Percentiles rank a stretch among this genome's conserved stretches.
Evolutionary conservation across 2,113 vertebrate species (phyloP).

Genomic region (Solea solea): DNA sequence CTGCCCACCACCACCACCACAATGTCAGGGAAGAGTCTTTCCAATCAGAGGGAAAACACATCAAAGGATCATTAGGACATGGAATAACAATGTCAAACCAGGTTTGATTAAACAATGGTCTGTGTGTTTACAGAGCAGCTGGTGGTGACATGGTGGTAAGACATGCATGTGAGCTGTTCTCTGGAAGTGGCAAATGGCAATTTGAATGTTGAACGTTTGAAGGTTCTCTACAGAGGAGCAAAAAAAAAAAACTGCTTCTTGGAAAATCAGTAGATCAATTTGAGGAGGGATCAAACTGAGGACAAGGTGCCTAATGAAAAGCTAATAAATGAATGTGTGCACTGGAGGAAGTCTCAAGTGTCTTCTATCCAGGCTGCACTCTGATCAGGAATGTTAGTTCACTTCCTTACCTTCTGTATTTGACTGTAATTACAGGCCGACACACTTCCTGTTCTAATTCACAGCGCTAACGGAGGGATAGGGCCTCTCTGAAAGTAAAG

Average conservation of each 20-base stretch:
- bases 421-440: slow-evolving; percentile 70
- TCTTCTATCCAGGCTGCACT: slow-evolving; percentile 45
- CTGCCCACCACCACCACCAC: slow-evolving; percentile 12
- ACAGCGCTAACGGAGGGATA: slow-evolving; percentile 52
- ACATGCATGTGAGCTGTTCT: slow-evolving; percentile 7
- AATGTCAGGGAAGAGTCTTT: slow-evolving; percentile 39
- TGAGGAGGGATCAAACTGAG: slow-evolving; percentile 46
- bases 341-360: slow-evolving; percentile 52
- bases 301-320: slow-evolving; percentile 55
- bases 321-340: slow-evolving; percentile 61
- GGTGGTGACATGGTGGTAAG: neutral
- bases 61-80: slow-evolving; percentile 34
- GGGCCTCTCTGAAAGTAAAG: slow-evolving; percentile 22
- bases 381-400: slow-evolving; percentile 69
- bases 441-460: slow-evolving; percentile 64
- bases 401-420: slow-evolving; percentile 71
- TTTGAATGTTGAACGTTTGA: slow-evolving; percentile 5
- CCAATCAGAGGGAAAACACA: slow-evolving; percentile 25
- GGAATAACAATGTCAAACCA: slow-evolving; percentile 20
- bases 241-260: slow-evolving; percentile 16
- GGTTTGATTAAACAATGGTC: slow-evolving; percentile 24
- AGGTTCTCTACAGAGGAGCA: neutral
- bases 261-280: slow-evolving; percentile 41
- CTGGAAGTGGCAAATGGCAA: neutral
- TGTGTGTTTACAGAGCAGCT: slow-evolving; percentile 34